Evolutionary conservation across 1,140 invertebrate genomes (phyloP).

Genomic region (Brachionus calyciflorus): DNA sequence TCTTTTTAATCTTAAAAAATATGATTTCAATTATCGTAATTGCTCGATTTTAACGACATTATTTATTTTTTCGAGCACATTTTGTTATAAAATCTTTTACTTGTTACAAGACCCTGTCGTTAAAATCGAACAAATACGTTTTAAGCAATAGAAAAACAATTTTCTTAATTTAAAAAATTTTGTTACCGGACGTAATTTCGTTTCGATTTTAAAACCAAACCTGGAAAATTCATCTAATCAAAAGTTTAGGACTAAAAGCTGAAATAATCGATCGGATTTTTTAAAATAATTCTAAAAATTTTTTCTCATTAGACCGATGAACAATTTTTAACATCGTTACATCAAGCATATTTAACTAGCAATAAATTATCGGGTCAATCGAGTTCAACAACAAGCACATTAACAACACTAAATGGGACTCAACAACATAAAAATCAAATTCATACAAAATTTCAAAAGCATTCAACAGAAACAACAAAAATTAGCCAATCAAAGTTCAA

Average conservation of each 20-base stretch:
- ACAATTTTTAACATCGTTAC: slow-evolving; percentile 35
- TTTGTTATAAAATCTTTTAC: too few relatives aligned
- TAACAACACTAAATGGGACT: neutral
- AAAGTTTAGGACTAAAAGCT: neutral
- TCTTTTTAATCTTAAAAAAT: too few relatives aligned
- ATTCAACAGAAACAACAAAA: neutral
- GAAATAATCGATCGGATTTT: neutral
- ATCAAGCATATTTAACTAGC: slow-evolving; percentile 33
- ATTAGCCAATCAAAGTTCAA: neutral
- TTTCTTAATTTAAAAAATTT: too few relatives aligned
- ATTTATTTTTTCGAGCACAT: too few relatives aligned
- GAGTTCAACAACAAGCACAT: neutral
- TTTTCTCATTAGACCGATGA: slow-evolving; percentile 1
- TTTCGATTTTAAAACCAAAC: too few relatives aligned
- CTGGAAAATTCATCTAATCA: too few relatives aligned
- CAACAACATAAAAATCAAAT: neutral
- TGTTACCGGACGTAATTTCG: too few relatives aligned
- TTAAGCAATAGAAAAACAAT: too few relatives aligned
- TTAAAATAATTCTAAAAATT: neutral
- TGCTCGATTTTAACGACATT: too few relatives aligned
- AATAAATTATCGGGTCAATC: neutral
- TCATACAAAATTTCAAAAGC: neutral
- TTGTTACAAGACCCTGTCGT: too few relatives aligned
- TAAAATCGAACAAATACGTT: too few relatives aligned
- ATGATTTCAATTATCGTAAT: too few relatives aligned